Evolutionary conservation across 2,888 invertebrate species (phyloP), one percentile per base, ranked within the genome.

Genomic region (Lycophotia porphyrea): DNA sequence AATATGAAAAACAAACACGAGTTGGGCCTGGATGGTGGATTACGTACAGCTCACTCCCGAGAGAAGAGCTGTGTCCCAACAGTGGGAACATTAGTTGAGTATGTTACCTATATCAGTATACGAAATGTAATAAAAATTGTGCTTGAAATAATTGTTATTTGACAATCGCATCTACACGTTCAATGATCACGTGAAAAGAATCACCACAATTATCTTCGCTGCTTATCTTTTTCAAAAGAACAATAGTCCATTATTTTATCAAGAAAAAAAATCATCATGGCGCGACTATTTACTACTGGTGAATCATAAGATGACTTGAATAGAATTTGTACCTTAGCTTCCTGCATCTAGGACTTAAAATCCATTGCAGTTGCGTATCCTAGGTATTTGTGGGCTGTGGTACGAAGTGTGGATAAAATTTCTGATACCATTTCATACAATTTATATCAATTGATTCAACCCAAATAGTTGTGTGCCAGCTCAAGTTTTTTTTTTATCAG

Each of bases 401-500:
- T 72, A 68, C 61, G 68, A 60, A 60, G 34, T 44, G 44, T n/a
- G 27, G 24, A 80, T 66, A 55, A 64, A 47, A 18, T 55, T 27
- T 52, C 52, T 44, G 60, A 65, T 63, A 65, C 39, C 76, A 80
- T 82, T 68, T 39, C 11, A 67, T 71, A 42, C 34, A 78, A 67
- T 63, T 82, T 39, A 66, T 71, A 75, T 47, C 65, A 84, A 84
- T 82, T 69, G 75, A 74, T 77, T 65, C 60, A 65, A 71, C 71
- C 76, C n/a, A 68, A 70, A 79, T 80, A 82, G 2, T 34, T 60
- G 9, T 27, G 55, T 13, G 64, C 52, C n/a, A 44, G 9, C 58
- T 60, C 71, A 73, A 63, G 27, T 65, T 15, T 21, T 65, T 58
- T 58, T 27, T 24, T 71, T 77, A 83, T 82, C 84, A 63, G n/a